These are phyloP conservation scores for Choreutis nemorana DNA, from an alignment of 2,888 invertebrate genomes.

Conservation along the genomic window DNA sequence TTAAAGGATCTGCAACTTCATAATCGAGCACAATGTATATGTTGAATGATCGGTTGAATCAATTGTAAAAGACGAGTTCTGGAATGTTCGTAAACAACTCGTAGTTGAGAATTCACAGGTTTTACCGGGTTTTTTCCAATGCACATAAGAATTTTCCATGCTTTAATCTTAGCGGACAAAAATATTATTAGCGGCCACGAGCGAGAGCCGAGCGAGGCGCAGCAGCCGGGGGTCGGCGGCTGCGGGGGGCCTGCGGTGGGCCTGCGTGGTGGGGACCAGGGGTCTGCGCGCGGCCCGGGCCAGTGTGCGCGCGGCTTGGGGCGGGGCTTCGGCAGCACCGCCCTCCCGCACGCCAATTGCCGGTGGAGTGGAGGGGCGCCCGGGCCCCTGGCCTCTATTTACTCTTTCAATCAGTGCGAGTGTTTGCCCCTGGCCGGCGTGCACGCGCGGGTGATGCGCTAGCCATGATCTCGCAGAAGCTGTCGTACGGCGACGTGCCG, in stretches of 20 bases:
- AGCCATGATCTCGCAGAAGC: constrained; percentile 74
- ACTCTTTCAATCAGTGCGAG: constrained; percentile 69
- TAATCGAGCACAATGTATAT: too few relatives aligned
- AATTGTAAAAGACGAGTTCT: too few relatives aligned
- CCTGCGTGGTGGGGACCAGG: too few relatives aligned
- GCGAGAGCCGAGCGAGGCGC: constrained; percentile 16
- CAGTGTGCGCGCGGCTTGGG: constrained; percentile 20
- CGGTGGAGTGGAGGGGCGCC: constrained; percentile 46
- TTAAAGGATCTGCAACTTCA: too few relatives aligned
- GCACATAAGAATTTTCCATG: constrained; percentile 62
- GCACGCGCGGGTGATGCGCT: constrained; percentile 66
- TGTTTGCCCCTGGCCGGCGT: constrained; percentile 65
- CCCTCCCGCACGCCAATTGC: constrained; percentile 42
- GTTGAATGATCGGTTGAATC: too few relatives aligned
- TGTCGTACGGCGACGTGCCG: constrained; percentile 73
- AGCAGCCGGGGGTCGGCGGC: constrained; percentile 15
- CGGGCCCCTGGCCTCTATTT: constrained; percentile 63
- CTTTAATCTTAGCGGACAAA: constrained; percentile 57
- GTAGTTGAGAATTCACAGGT: too few relatives aligned
- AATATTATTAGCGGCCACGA: constrained; percentile 53
- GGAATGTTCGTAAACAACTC: too few relatives aligned
- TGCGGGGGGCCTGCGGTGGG: constrained; percentile 18
- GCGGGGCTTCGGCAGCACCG: constrained; percentile 27
- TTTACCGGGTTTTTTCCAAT: too few relatives aligned
- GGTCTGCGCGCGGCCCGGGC: constrained; percentile 17